Evolutionary conservation across 92 coral and sea anemone species (phyloP), one percentile per base, ranked within the genome.

Genomic region (Bergia sp.): DNA sequence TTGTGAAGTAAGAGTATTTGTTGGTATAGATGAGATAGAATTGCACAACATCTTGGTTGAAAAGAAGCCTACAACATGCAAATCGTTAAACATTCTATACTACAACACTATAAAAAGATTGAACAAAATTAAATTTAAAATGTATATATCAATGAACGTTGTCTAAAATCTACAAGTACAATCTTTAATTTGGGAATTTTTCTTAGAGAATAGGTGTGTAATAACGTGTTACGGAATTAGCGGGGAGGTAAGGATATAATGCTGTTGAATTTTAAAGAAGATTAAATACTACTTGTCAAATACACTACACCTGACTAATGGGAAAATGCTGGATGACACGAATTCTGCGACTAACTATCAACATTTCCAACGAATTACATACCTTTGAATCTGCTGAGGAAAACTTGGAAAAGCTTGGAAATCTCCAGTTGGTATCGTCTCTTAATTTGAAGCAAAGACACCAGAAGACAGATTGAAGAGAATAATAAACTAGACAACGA

Each of bases 301-400:
- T n/a, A 82, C 79, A 84, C 87, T 84, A 73, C 87, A 84, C 79
- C 87, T 71, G 79, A 41, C 87, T 84, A 84, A 69, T 16, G 71
- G 78, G 79, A 71, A 72, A 71, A 42, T 76, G 21, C 8, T 3
- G 36, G 10, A 40, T 41, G 39, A 83, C 58, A 67, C 55, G 7
- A 21, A 43, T 45, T 21, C 6, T 81, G 29, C 3, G 69, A 20
- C 6, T 39, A 18, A 38, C 5, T 29, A 79, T 58, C 38, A 39
- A 57, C 23, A 81, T 81, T 61, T 37, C 61, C 2, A 83, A 43
- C 21, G 41, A 69, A 23, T 41, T 50, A 84, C 87, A 47, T 84
- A 84, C 87, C 87, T 84, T 84, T 84, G 3, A 65, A 18, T 45
- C 43, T 16, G 74, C n/a, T 61, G 44, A 37, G 38, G 79, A 50